Evolutionary conservation across 1,140 invertebrate genomes (phyloP).

Genomic region (Teleopsis dalmanni): DNA sequence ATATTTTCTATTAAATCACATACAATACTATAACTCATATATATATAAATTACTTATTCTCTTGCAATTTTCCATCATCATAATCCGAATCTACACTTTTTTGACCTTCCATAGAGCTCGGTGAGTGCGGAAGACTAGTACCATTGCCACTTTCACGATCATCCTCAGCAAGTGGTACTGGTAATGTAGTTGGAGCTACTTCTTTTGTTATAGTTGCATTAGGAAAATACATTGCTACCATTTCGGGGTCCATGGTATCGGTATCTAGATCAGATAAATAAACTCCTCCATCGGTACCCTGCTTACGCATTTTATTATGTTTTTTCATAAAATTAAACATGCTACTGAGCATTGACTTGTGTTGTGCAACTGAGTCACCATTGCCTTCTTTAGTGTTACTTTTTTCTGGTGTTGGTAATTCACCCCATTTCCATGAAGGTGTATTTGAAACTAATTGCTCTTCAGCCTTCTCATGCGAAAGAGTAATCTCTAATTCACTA

Average conservation of each 20-base stretch:
- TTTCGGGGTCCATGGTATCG: slow-evolving; percentile 81
- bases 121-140: slow-evolving; percentile 86
- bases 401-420: slow-evolving; percentile 64
- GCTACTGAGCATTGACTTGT: slow-evolving; percentile 57
- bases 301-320: slow-evolving; percentile 62
- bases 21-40: background rate
- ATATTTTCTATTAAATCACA: slow-evolving; percentile 1
- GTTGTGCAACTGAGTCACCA: slow-evolving; percentile 34
- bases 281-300: slow-evolving; percentile 68
- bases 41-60: slow-evolving; percentile 47
- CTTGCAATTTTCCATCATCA: slow-evolving; percentile 62
- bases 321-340: slow-evolving; percentile 90
- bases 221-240: slow-evolving; percentile 84
- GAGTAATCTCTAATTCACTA: slow-evolving; percentile 80
- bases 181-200: slow-evolving; percentile 3
- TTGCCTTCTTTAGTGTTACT: slow-evolving; percentile 7
- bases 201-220: background rate
- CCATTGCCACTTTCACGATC: slow-evolving; percentile 94
- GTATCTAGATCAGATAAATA: slow-evolving; percentile 89
- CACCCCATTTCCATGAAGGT: slow-evolving; percentile 91
- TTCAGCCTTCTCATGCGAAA: slow-evolving; percentile 49
- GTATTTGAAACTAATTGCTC: slow-evolving; percentile 41
- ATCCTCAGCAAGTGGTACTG: slow-evolving; percentile 54
- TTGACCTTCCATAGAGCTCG: slow-evolving; percentile 71
- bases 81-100: slow-evolving; percentile 74